Evolutionary conservation across 2,113 vertebrate genomes (phyloP), one percentile per base, ranked within the genome.

Genomic region (Gyps fulvus): DNA sequence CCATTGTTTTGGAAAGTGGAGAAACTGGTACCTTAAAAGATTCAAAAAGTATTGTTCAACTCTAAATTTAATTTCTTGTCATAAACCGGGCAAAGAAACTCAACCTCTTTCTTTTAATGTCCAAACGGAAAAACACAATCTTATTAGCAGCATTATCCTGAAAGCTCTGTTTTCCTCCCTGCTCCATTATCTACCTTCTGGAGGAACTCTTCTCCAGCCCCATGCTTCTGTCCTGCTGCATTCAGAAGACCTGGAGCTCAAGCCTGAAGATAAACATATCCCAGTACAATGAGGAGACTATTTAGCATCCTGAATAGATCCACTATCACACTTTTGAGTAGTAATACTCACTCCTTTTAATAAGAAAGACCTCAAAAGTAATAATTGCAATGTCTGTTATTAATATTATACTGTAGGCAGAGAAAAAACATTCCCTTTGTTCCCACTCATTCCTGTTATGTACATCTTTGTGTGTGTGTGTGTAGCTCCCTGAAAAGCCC

Each of bases 121-220:
- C 76, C 59, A 84, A 96, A 89, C 0, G 1, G 90, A 94, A 93
- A 92, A 92, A 13, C 34, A 76, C 45, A 95, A 83, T 84, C 76
- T 94, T 63, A 90, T 93, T 89, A 95, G 74, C 27, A 93, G 63
- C 86, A 87, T 88, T 94, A 94, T 47, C 54, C 71, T 95, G 78
- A 94, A 94, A 95, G 93, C 63, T 92, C 76, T 83, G 58, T 59
- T 87, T 94, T 74, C 65, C 36, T 95, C 58, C 40, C 38, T 90
- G 84, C 45, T 90, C 81, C 74, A 81, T 88, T 83, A 93, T 38
- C 42, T 54, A 96, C 58, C 54, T 93, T 80, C 85, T 93, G 79
- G 14, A 87, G 36, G 62, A 92, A 79, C 69, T 47, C 42, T 72
- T 83, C 61, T 70, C 45, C 43, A 86, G 83, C n/a, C n/a, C 59